Conservation (phyloP, 1,140 invertebrate genomes). For the Aphelinus certus region DNA sequence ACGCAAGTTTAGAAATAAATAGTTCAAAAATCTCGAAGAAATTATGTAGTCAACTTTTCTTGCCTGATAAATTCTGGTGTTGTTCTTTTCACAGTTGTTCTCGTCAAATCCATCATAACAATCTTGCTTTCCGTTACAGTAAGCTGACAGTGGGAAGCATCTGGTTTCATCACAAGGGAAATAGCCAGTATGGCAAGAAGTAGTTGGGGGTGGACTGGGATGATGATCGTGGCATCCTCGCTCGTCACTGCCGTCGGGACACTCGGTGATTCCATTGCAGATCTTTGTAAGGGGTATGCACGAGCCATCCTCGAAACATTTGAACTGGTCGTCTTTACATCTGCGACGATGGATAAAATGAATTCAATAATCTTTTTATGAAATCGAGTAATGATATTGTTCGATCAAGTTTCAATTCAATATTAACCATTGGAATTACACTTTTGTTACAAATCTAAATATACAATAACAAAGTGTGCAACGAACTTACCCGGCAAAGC, state of each 20-base stretch:
- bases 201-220: constrained; percentile 54
- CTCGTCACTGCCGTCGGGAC: constrained; percentile 85
- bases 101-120: constrained; percentile 82
- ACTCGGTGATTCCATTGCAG: constrained; percentile 78
- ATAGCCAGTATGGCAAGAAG: constrained; percentile 67
- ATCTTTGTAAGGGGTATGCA: constrained; percentile 73
- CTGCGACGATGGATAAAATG: constrained; percentile 13
- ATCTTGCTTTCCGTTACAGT: constrained; percentile 75
- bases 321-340: constrained; percentile 71
- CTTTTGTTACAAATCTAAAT: neutral
- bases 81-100: constrained; percentile 68
- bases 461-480: neutral
- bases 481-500: neutral
- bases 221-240: constrained; percentile 60
- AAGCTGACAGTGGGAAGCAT: constrained; percentile 68
- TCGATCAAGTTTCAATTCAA: no score
- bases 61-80: constrained; percentile 66
- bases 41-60: neutral
- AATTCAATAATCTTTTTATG: neutral
- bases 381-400: no score
- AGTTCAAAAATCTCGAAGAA: neutral
- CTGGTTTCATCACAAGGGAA: constrained; percentile 72
- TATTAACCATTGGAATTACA: no score
- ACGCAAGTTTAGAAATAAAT: no score
- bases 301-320: constrained; percentile 75